Base-by-base conservation (phyloP, 2,888 invertebrate species). In the Synanthedon tipuliformis region DNA sequence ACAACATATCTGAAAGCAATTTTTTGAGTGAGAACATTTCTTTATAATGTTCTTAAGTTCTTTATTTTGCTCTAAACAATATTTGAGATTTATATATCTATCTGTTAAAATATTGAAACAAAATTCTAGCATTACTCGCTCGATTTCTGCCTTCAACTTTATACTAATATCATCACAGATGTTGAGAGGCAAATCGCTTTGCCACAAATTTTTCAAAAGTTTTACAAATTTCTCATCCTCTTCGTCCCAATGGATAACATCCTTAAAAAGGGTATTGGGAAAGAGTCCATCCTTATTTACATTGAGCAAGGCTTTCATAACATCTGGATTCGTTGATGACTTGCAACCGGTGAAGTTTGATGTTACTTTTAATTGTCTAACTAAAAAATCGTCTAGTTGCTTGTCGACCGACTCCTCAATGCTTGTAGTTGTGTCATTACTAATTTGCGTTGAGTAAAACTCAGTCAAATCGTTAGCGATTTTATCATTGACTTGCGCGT, bases 1-100 rank as follows among this genome's bases (percentile, higher is more conserved):
- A 54, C 60, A 64, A 55, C 78, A 77, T 50, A 83, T 77, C 65
- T 85, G 82, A 56, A 82, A 87, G 56, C 82, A 81, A 50, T 66
- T 61, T 1, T 72, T 48, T 7, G 83, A 84, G 40, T 59, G 53
- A n/a, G 73, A 61, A 60, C 78, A 74, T 52, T 63, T 73, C 50
- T 65, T 63, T 2, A 75, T 34, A 41, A 86, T 53, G 13, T 68
- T 63, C 10, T 55, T 56, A 2, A 79, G 54, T 15, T 59, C 50
- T 16, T 53, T 41, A 50, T 72, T 58, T n/a, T 54, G 53, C 7
- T 40, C 45, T 45, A 79, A 65, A 40, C 71, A 41, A 10, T 58
- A 54, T 13, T 67, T 59, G 13, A 71, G 34, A 57, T 73, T 59
- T 40, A 55, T 40, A 15, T 61, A 58, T 13, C 53, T 56, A 41